phyloP scores from a whole-genome alignment of 2,888 invertebrate genomes.

The Noctua fimbriata region DNA sequence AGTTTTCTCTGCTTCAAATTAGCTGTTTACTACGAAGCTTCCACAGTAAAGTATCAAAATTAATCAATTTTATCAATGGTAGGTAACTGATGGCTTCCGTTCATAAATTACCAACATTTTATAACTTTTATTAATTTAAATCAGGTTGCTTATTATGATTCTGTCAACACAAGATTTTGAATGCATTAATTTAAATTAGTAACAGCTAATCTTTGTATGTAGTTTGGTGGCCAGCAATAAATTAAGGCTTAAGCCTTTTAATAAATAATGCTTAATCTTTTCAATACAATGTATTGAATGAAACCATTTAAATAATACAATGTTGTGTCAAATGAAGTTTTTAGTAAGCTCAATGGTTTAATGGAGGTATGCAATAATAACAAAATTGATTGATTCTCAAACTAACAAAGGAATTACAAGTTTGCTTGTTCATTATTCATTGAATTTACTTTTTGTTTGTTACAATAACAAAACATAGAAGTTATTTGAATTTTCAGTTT shows the following conservation, averaged over 20 bases:
- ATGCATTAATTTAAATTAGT: conserved; percentile 22
- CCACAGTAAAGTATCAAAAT: background rate
- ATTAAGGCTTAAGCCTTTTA: background rate
- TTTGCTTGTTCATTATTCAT: conserved; percentile 26
- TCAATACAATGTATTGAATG: conserved; percentile 30
- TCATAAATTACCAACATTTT: conserved; percentile 13
- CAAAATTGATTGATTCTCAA: conserved; percentile 40
- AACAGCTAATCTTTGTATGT: background rate
- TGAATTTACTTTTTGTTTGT: conserved; percentile 29
- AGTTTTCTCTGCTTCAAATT: background rate
- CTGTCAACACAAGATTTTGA: conserved; percentile 35
- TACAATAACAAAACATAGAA: background rate
- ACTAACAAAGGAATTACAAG: conserved; percentile 28
- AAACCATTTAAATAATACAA: conserved; percentile 19
- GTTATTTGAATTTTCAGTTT: background rate
- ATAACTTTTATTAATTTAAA: conserved; percentile 30
- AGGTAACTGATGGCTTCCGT: background rate
- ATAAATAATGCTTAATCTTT: background rate
- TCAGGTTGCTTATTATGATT: conserved; percentile 22
- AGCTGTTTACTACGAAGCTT: background rate
- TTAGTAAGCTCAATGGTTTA: conserved; percentile 11
- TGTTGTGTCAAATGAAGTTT: conserved; percentile 25
- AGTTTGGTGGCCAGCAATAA: conserved; percentile 1
- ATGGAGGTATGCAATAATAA: conserved; percentile 19
- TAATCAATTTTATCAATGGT: background rate